Evolutionary conservation across 2,888 invertebrate genomes (phyloP).

Genomic region (Microctonus aethiopoides): DNA sequence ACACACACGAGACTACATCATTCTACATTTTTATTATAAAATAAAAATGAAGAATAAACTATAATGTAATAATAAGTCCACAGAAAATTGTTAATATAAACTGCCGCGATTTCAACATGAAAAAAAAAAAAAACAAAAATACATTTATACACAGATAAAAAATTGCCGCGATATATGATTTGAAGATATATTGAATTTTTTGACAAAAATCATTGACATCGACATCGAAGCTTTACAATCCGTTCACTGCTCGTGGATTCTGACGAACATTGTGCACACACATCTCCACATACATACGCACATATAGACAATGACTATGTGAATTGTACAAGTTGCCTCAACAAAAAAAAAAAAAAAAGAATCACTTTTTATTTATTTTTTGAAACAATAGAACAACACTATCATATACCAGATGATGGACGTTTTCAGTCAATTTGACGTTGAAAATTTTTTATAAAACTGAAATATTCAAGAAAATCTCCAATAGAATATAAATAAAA

Average conservation of each 20-base stretch:
- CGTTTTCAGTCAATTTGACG: background rate
- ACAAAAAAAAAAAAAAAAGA: background rate
- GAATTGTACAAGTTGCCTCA: no score
- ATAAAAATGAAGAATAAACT: no score
- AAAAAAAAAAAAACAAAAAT: background rate
- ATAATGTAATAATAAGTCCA: no score
- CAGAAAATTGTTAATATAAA: no score
- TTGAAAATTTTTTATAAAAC: background rate
- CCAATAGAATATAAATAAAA: background rate
- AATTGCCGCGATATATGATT: background rate
- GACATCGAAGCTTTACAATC: background rate
- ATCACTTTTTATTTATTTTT: background rate
- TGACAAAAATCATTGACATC: background rate
- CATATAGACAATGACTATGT: background rate
- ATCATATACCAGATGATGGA: background rate
- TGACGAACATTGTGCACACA: background rate
- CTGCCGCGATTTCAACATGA: no score
- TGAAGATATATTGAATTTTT: background rate
- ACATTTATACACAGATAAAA: background rate
- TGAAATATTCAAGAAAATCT: background rate
- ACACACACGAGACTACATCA: slow-evolving; percentile 42
- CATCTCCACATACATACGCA: no score
- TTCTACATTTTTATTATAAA: slow-evolving; percentile 21
- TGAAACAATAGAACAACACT: background rate
- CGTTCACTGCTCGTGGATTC: background rate